These are phyloP conservation scores for Apostichopus parvimensis DNA, from an alignment of 35 echinoderm and acorn worm species.

Conservation along the genomic window DNA sequence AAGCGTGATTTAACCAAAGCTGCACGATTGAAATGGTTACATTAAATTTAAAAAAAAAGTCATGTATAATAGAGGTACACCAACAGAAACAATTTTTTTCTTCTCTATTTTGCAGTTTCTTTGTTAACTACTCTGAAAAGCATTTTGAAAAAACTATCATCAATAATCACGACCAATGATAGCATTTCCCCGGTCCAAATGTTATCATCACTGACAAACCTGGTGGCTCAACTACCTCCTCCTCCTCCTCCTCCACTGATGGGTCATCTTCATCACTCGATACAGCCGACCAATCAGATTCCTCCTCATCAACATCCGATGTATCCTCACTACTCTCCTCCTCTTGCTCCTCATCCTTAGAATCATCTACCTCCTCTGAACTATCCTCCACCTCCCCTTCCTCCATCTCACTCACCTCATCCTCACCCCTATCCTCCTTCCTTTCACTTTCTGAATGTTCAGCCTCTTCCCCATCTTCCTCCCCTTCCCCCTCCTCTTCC, in stretches of 20 bases:
- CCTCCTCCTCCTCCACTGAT: constrained; percentile 19
- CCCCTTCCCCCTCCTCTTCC: not conserved
- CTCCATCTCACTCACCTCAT: constrained; percentile 20
- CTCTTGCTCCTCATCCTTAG: not conserved
- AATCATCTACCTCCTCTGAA: not conserved
- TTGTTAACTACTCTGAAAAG: too few relatives aligned
- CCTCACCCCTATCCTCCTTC: not conserved
- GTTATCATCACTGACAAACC: not conserved
- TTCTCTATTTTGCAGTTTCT: too few relatives aligned
- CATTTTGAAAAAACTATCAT: too few relatives aligned
- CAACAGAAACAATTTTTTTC: too few relatives aligned
- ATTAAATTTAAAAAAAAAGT: too few relatives aligned
- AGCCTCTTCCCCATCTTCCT: not conserved
- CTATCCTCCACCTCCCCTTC: constrained; percentile 23
- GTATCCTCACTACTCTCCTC: not conserved
- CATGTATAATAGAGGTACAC: too few relatives aligned
- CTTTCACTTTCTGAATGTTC: too few relatives aligned
- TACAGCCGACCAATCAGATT: not conserved
- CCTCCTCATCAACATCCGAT: not conserved
- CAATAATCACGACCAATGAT: too few relatives aligned
- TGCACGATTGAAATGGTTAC: too few relatives aligned
- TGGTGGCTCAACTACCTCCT: not conserved
- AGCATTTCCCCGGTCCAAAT: too few relatives aligned
- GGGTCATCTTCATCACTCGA: not conserved
- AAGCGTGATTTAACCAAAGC: too few relatives aligned